These are phyloP conservation scores for Macropus fuliginosus DNA, from an alignment of 2,797 vertebrate species.

Conservation along the genomic window DNA sequence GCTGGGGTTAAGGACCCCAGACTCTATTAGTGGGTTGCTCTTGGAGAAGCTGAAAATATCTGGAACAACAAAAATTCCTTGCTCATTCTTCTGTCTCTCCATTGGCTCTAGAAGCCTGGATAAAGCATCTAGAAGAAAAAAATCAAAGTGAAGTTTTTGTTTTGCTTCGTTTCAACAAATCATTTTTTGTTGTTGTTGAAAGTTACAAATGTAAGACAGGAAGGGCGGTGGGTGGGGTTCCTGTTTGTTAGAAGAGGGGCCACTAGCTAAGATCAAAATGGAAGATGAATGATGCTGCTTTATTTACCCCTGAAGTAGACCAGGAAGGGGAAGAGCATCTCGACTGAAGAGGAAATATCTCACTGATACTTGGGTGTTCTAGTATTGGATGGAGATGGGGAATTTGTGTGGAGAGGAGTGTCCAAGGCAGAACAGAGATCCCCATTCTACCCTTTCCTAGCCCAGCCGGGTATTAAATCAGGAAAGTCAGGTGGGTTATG, in stretches of 20 bases:
- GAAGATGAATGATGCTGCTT: conserved; percentile 62
- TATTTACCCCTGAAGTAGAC: conserved; percentile 66
- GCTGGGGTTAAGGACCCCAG: neutral
- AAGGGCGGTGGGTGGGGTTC: conserved; percentile 67
- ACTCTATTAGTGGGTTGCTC: neutral
- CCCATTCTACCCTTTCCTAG: neutral
- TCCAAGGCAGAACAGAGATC: neutral
- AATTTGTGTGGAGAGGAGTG: neutral
- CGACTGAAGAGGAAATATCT: neutral
- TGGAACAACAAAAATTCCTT: conserved; percentile 56
- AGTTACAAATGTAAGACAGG: conserved; percentile 72
- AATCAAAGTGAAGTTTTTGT: conserved; percentile 34
- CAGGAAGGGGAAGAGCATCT: conserved; percentile 16
- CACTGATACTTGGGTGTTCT: neutral
- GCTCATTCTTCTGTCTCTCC: conserved; percentile 40
- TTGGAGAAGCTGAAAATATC: neutral
- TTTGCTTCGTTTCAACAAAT: conserved; percentile 55
- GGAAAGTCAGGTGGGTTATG: neutral
- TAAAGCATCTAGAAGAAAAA: conserved; percentile 42
- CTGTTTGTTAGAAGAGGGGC: conserved; percentile 55
- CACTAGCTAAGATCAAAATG: conserved; percentile 69
- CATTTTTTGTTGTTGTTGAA: conserved; percentile 70
- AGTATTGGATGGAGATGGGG: neutral
- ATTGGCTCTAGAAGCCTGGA: conserved; percentile 27
- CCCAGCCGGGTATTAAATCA: neutral